Percentiles rank a stretch among this genome's conserved stretches.
phyloP scores from a whole-genome alignment of 2,888 invertebrate species.

The Glaucopsyche alexis region DNA sequence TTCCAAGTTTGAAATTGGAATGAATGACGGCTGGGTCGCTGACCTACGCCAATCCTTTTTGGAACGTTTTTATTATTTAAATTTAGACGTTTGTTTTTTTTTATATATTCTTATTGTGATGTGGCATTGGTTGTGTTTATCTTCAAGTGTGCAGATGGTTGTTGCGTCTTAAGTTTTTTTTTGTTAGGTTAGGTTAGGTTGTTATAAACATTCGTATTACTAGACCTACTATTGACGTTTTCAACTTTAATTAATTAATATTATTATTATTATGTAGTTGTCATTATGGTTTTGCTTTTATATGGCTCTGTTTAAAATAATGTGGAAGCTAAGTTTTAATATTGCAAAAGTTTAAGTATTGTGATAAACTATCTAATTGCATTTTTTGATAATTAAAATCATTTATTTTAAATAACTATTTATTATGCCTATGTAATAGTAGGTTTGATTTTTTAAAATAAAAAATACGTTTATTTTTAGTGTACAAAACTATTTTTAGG shows the following conservation, averaged over 20 bases:
- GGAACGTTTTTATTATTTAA: constrained; percentile 39
- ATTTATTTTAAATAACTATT: too few species aligned
- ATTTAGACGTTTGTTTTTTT: constrained; percentile 24
- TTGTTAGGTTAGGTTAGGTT: constrained; percentile 10
- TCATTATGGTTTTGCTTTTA: neutral
- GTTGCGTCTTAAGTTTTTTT: neutral
- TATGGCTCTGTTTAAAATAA: neutral
- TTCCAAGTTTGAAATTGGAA: constrained; percentile 77
- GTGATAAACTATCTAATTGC: neutral
- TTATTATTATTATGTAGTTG: neutral
- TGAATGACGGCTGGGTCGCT: constrained; percentile 76
- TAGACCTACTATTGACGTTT: neutral
- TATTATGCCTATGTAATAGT: too few species aligned
- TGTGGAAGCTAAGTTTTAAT: neutral
- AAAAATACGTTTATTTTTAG: too few species aligned
- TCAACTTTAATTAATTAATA: neutral
- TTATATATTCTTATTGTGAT: constrained; percentile 18
- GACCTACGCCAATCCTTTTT: constrained; percentile 65
- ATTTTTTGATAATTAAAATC: neutral
- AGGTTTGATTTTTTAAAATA: too few species aligned
- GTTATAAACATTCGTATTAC: neutral
- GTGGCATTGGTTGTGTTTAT: neutral
- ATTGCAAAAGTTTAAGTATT: neutral
- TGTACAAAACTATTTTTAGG: too few species aligned
- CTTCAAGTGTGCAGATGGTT: neutral